Base-by-base conservation (phyloP, 2,888 invertebrate genomes). In the Ashinkailepas kermadecensis region DNA sequence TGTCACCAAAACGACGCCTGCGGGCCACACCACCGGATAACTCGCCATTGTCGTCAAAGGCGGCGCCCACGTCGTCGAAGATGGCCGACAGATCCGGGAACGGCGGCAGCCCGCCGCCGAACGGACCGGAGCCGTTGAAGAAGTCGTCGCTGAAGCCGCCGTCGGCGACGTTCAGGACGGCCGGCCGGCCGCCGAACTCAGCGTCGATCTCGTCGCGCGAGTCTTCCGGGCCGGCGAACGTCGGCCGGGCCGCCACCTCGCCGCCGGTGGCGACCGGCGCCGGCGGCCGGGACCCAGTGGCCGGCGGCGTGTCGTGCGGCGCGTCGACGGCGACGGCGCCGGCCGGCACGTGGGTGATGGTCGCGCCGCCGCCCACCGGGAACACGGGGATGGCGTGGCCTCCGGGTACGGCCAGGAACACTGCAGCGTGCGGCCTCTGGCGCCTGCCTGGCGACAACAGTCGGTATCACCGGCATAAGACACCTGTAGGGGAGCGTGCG, bases 1-100 rank as follows among this genome's bases (percentile, higher is more conserved):
- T 23, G 25, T 18, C 25, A 0, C 25, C 25, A 23, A 23, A 11
- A 23, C 6, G 67, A 23, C 67, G 67, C 23, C 25, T 12, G n/a
- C 23, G 9, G 23, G 65, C 18, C 12, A 23, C 65, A 64, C 21
- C 18, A 0, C 8, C 65, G 23, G 11, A 11, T 12, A 23, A 23
- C 13, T 23, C 10, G 65, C 23, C 9, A 4, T 21, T n/a, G 39
- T 13, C 70, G 70, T 6, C 23, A 15, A 39, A 39, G 62, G 18
- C 18, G 18, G 18, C 62, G 23, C 11, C 74, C 54, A 54, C 54
- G 21, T 78, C 78, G 9, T n/a, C n/a, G 57, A 78, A 78, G 54
- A 78, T 78, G 78, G n/a, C 11, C 21, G 78, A 78, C 21, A 78
- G 21, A n/a, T 78, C 78, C n/a, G 78, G 78, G n/a, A 78, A 78